Conservation (phyloP, 64 coral and sea anemone species). For the Porites lutea region DNA sequence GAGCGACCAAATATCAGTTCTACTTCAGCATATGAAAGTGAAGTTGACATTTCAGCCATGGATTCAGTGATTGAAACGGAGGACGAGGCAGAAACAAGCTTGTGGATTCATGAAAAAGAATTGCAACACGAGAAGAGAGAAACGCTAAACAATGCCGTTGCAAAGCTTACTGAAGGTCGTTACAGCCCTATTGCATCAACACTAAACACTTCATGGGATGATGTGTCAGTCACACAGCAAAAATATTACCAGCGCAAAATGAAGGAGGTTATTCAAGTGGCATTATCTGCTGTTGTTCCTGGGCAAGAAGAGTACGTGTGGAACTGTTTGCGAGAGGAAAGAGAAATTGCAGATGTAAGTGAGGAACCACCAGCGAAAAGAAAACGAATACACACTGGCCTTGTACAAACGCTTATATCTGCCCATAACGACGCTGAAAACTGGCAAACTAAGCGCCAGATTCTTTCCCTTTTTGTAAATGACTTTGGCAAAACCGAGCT, state of each 20-base stretch:
- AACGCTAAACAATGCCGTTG: neutral
- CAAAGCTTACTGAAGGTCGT: conserved; percentile 1
- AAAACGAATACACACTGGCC: neutral
- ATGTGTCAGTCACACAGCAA: conserved; percentile 34
- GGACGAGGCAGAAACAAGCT: neutral
- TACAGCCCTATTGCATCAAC: conserved; percentile 63
- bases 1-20: no score
- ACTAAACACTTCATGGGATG: conserved; percentile 44
- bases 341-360: neutral
- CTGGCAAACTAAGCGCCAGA: neutral
- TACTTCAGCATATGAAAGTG: no score
- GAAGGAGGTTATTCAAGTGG: conserved; percentile 23
- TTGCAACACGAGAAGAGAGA: conserved; percentile 27
- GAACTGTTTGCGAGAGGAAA: conserved; percentile 12
- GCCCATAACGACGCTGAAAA: no score
- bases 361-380: neutral
- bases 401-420: neutral
- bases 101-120: conserved; percentile 55
- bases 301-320: conserved; percentile 60
- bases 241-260: conserved; percentile 56
- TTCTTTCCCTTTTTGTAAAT: neutral
- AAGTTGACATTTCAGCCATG: no score
- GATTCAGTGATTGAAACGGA: no score
- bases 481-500: conserved; percentile 40
- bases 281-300: conserved; percentile 37